Evolutionary conservation across 1,140 invertebrate genomes (phyloP), one percentile per base, ranked within the genome.

Genomic region (Ceratina australensis): DNA sequence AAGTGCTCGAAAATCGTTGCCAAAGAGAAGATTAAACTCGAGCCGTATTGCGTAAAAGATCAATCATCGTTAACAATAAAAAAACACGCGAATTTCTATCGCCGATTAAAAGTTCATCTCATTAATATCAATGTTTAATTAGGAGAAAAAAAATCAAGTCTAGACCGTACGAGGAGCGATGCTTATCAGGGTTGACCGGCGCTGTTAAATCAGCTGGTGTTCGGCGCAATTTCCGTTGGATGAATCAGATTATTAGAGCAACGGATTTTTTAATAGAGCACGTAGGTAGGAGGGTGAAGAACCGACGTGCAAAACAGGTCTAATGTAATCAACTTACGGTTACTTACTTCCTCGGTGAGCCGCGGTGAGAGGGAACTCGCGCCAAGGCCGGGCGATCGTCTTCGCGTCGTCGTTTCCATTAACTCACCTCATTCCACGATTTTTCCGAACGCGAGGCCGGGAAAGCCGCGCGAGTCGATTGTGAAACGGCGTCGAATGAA

Each of bases 311-410:
- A 1, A 42, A 67, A 59, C 8, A 15, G 5, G 42, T 20, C 59
- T 15, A 18, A 16, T 18, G 26, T 42, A 74, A 74, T 47, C 24
- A 20, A 52, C 12, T 47, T 5, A 47, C 24, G 13, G 22, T 57
- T 49, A 57, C 66, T 80, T 42, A 42, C 33, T 42, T 77, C 78
- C 78, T 80, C 61, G 78, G 52, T 49, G 59, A 63, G n/a, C 16
- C 47, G 22, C 24, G n/a, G 79, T 77, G 74, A 77, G 73, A 77
- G 79, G 74, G 18, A 80, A 80, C 42, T 57, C 12, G 18, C 47
- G 26, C 42, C 65, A 80, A 80, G 79, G 74, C 50, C 79, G 65
- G 33, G 5, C 3, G 33, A 63, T 80, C 57, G 12, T 77, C 73
- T 26, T 77, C 74, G 59, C 67, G 22, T 77, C 57, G 33, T 42